Evolutionary conservation across 1,140 invertebrate genomes (phyloP), one percentile per base, ranked within the genome.

Genomic region (Drosophila parvula): DNA sequence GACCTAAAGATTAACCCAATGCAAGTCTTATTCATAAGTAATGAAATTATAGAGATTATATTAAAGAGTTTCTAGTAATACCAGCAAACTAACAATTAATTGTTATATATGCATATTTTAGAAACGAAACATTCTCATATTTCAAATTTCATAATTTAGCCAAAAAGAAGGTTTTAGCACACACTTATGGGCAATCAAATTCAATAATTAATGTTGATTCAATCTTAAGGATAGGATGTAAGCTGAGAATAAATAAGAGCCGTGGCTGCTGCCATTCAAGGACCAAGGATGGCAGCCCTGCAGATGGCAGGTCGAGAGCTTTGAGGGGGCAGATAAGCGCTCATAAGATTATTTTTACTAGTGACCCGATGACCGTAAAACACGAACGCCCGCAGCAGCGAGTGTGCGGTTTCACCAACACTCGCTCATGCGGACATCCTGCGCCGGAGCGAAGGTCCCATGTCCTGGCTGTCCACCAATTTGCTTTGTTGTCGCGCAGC

Each of bases 281-380:
- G 58, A 47, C 36, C 51, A 5, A 16, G 28, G 27, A 64, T 45
- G 32, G 41, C 63, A 51, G 32, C 22, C 8, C 63, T 58, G 64
- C 50, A 32, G 67, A 27, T 71, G 65, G 30, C 68, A 70, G 64
- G 36, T 30, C 41, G 22, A 69, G 50, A 16, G 28, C 36, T 78
- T 63, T 60, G 50, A 63, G 61, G 56, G 36, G 67, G 55, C 69
- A 58, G 64, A 75, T 68, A 43, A 73, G 65, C 45, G 47, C 64
- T 68, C 32, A 76, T 84, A 79, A 82, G 74, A 77, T 81, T 81
- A 63, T 71, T 60, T 68, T 76, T 65, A 67, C 58, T 65, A 38
- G 58, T 67, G 73, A 53, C 60, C 77, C 78, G 44, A 67, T 60
- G 71, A 53, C 73, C 81, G 60, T 82, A 75, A 82, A 82, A 78